phyloP scores from a whole-genome alignment of 2,888 invertebrate genomes.

The Microctonus aethiopoides region DNA sequence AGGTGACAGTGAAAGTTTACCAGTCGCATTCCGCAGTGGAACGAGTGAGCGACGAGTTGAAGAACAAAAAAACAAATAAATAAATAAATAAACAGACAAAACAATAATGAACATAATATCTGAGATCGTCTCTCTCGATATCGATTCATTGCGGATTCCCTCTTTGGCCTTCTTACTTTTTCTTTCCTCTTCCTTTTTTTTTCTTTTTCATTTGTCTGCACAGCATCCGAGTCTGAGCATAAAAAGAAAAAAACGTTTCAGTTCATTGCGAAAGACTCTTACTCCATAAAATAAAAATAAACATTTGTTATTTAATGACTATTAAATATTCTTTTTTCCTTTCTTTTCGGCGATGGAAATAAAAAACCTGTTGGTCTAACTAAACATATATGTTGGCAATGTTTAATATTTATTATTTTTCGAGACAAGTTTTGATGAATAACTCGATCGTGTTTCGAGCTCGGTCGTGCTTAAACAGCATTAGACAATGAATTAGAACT shows the following conservation, averaged over 20 bases:
- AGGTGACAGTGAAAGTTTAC: constrained; percentile 62
- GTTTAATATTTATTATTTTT: constrained; percentile 17
- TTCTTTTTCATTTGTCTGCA: background rate
- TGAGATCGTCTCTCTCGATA: constrained; percentile 30
- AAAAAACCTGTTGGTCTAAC: too few species aligned
- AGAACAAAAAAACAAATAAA: too few species aligned
- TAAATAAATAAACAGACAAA: constrained; percentile 43
- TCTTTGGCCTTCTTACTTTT: background rate
- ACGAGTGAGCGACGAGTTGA: constrained; percentile 42
- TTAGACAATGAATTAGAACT: constrained; percentile 32
- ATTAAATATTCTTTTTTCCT: too few species aligned
- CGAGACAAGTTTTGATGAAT: background rate
- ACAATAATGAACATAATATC: background rate
- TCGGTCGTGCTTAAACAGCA: background rate
- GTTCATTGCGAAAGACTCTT: background rate
- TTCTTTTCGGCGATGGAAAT: too few species aligned
- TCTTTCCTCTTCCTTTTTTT: background rate
- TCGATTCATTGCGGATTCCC: constrained; percentile 29
- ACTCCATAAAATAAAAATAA: too few species aligned
- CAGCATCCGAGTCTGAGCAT: background rate
- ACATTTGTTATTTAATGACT: too few species aligned
- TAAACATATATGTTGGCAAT: too few species aligned
- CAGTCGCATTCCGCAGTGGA: constrained; percentile 55
- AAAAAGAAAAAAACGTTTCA: constrained; percentile 4
- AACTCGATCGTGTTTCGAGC: background rate